These are phyloP conservation scores for Pyrocoelia pectoralis DNA, from an alignment of 2,888 invertebrate species.

Conservation along the genomic window DNA sequence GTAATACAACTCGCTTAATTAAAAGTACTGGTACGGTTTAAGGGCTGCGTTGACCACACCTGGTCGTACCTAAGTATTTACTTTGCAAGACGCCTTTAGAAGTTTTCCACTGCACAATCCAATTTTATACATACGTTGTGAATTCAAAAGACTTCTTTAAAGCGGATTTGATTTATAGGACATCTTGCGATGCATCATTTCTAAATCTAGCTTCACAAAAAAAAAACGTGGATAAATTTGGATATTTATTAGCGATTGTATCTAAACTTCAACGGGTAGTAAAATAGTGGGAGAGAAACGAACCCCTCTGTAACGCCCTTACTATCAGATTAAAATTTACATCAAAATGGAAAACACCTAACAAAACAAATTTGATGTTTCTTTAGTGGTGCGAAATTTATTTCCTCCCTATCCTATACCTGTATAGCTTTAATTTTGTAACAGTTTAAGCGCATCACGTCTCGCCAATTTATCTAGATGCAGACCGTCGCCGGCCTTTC, in stretches of 20 bases:
- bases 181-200: not conserved
- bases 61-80: not conserved
- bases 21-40: not conserved
- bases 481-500: not conserved
- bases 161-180: not conserved
- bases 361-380: not conserved
- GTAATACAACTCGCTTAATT: not conserved
- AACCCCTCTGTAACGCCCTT: not conserved
- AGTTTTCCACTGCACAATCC: not conserved
- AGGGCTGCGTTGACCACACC: conserved; percentile 1
- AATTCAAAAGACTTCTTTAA: not conserved
- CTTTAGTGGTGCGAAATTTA: not conserved
- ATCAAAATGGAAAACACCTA: not conserved
- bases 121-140: not conserved
- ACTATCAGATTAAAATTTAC: not conserved
- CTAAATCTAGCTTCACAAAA: not conserved
- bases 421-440: too few species aligned
- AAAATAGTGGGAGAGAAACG: not conserved
- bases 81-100: not conserved
- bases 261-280: not conserved
- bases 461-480: not conserved
- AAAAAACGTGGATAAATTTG: not conserved
- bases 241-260: not conserved
- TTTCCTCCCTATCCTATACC: too few species aligned
- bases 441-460: too few species aligned